These are phyloP conservation scores for Bujurquina vittata DNA, from an alignment of 2,113 vertebrate species.

Conservation along the genomic window DNA sequence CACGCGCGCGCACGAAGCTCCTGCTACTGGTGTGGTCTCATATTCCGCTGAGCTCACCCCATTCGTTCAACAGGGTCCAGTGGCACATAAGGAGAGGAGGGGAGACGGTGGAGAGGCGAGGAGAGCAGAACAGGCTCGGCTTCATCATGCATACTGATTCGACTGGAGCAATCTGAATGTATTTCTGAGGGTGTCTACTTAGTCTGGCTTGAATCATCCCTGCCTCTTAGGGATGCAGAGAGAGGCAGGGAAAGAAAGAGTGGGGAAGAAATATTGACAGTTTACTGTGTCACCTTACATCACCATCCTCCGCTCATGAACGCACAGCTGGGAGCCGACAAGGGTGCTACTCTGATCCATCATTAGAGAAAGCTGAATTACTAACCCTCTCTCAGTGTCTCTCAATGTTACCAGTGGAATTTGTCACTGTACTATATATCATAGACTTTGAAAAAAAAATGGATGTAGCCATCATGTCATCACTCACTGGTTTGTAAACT, in stretches of 20 bases:
- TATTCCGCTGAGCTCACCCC: constrained; percentile 64
- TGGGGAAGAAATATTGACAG: constrained; percentile 55
- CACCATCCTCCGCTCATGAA: constrained; percentile 55
- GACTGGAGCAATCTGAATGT: constrained; percentile 41
- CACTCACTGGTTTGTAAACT: not conserved
- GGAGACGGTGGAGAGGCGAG: constrained; percentile 16
- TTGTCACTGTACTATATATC: not conserved
- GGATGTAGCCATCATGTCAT: not conserved
- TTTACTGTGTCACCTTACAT: constrained; percentile 69
- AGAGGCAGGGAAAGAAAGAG: constrained; percentile 3
- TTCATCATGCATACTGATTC: constrained; percentile 61
- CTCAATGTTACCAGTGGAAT: constrained; percentile 14
- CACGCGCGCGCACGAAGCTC: constrained; percentile 24
- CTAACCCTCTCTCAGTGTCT: not conserved
- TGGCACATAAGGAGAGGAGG: constrained; percentile 37
- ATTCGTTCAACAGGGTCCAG: constrained; percentile 58
- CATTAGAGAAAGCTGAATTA: constrained; percentile 24
- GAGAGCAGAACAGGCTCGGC: constrained; percentile 35
- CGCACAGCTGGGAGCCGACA: constrained; percentile 57
- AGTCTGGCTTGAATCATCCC: constrained; percentile 44
- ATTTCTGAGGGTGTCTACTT: constrained; percentile 41
- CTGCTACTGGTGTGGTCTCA: constrained; percentile 56
- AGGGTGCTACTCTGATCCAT: constrained; percentile 55
- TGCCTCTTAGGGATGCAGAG: constrained; percentile 1
- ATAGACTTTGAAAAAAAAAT: not conserved